Evolutionary conservation across 2,888 invertebrate species (phyloP), one percentile per base, ranked within the genome.

Genomic region (Mesorhabditis sp.): DNA sequence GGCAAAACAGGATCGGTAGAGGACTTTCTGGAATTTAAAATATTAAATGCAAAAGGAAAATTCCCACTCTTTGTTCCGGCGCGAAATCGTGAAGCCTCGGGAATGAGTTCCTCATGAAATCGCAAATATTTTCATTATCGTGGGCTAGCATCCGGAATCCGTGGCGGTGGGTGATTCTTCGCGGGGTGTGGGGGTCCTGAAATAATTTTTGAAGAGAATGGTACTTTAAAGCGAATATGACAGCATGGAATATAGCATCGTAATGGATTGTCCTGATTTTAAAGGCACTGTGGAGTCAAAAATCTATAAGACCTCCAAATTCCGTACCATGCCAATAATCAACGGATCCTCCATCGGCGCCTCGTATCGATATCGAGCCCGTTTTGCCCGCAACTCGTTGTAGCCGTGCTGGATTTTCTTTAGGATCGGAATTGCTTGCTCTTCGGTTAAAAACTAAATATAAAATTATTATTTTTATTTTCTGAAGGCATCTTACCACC

Each of bases 101-200:
- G 58, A 50, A 50, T 13, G 58, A 50, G 58, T n/a, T 50, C 2
- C 58, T 50, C 58, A 50, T 50, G 58, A 50, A 50, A 13, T 50
- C n/a, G 10, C 7, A 10, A 50, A 50, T 50, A 50, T 50, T 50
- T n/a, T 50, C 58, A 50, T 50, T 50, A n/a, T 50, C 58, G 58
- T 50, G 58, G n/a, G 58, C 58, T n/a, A 50, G n/a, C 58, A 50
- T 50, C n/a, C 58, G 58, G n/a, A 50, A 50, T n/a, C 58, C 58
- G 58, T 50, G 58, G 10, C n/a, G 7, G 58, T 50, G 58, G n/a
- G 58, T 50, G 58, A 50, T 50, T 50, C 58, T 10, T 10, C 58
- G 58, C n/a, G 58, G 58, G 1, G n/a, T n/a, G 58, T 50, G 7
- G 7, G n/a, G 58, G n/a, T 50, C 58, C 58, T 50, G n/a, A 50